Percentiles rank a stretch among this genome's conserved stretches.
Evolutionary conservation across 2,797 vertebrate species (phyloP).

Genomic region (Pantherophis vulpinus): DNA sequence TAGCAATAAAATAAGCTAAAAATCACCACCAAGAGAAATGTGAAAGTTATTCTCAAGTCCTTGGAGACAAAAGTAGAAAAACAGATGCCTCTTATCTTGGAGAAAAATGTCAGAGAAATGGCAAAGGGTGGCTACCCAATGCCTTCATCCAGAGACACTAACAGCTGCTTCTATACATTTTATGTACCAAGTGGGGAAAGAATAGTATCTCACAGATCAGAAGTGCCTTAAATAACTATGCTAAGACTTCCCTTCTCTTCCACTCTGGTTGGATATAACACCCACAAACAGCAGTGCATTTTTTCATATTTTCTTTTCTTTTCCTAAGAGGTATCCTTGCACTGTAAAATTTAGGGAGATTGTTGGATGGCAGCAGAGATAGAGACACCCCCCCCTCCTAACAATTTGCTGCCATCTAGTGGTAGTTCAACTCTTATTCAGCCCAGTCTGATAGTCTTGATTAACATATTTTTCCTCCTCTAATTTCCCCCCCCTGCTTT

Average conservation of each 20-base stretch:
- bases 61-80: not conserved
- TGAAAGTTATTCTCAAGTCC: not conserved
- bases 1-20: not conserved
- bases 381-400: not conserved
- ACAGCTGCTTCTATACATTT: not conserved
- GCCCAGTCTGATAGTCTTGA: not conserved
- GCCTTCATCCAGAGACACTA: not conserved
- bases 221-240: not conserved
- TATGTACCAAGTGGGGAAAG: not conserved
- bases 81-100: not conserved
- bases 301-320: not conserved
- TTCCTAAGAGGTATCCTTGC: not conserved
- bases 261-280: not conserved
- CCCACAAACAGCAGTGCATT: not conserved
- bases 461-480: not conserved
- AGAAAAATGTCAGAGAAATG: not conserved
- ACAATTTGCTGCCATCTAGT: not conserved
- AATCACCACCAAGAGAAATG: not conserved
- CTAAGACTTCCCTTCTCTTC: not conserved
- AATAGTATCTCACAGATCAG: not conserved
- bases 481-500: not conserved
- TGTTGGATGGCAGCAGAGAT: not conserved
- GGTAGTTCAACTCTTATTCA: not conserved
- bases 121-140: not conserved
- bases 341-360: not conserved